Conservation (phyloP, 2,113 vertebrate genomes). For the Psophia crepitans region DNA sequence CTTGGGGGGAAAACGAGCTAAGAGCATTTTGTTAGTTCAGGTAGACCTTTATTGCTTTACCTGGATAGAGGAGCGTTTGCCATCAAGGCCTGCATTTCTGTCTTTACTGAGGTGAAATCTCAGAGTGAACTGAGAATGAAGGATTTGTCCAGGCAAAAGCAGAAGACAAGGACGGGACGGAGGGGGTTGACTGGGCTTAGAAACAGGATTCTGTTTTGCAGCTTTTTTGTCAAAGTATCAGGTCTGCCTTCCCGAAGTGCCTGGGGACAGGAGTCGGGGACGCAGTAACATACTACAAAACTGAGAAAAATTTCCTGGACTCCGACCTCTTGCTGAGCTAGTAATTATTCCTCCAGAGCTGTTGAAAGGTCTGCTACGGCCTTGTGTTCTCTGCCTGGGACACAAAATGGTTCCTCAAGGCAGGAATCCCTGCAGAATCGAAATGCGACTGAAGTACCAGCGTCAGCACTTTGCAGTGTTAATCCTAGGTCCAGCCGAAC, state of each 20-base stretch:
- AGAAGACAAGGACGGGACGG: not conserved
- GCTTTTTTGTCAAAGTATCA: not conserved
- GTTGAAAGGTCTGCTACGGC: not conserved
- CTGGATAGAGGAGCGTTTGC: not conserved
- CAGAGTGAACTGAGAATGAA: not conserved
- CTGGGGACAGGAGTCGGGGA: no score
- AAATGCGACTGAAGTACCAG: no score
- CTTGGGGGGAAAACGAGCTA: fast-evolving
- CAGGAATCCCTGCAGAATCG: no score
- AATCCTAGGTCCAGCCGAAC: fast-evolving
- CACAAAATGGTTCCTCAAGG: not conserved
- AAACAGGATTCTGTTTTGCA: not conserved
- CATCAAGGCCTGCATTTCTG: not conserved
- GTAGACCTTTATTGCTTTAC: not conserved
- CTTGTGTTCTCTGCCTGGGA: not conserved
- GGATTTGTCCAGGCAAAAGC: not conserved
- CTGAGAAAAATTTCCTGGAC: not conserved
- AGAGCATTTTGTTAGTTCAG: not conserved
- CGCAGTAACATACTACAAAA: not conserved
- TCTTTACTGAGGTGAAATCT: not conserved
- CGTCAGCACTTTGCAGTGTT: no score
- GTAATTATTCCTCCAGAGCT: not conserved
- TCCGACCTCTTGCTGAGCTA: fast-evolving
- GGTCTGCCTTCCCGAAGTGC: not conserved
- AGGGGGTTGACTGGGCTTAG: not conserved